Percentiles rank a stretch among this genome's conserved stretches.
phyloP scores from a whole-genome alignment of 2,888 invertebrate genomes.

The Lasioglossum villosulum region DNA sequence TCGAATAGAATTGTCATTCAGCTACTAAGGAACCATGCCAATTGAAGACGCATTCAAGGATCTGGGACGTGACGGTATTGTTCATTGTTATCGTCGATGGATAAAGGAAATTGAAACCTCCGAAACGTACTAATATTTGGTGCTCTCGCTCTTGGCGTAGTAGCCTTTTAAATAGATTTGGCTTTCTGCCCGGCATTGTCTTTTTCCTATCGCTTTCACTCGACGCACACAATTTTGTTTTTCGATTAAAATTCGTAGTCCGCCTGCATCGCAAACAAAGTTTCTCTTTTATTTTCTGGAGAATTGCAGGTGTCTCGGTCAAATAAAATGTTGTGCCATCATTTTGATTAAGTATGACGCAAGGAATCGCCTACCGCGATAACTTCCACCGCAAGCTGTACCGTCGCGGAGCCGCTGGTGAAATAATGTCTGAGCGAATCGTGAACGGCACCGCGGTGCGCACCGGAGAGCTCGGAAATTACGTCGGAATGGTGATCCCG shows the following conservation, averaged over 20 bases:
- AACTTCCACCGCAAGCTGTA: neutral
- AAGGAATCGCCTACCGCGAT: neutral
- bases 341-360: neutral
- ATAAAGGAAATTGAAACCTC: slow-evolving; percentile 11
- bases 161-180: neutral
- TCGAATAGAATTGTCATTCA: slow-evolving; percentile 1
- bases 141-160: neutral
- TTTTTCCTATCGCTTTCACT: too few species aligned
- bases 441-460: neutral
- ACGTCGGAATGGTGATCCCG: neutral
- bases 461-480: neutral
- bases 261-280: too few species aligned
- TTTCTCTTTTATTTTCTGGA: too few species aligned
- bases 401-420: neutral
- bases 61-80: neutral
- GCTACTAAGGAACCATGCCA: neutral
- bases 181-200: neutral
- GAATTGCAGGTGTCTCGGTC: neutral
- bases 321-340: neutral
- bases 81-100: slow-evolving; percentile 1
- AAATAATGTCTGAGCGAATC: neutral
- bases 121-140: neutral
- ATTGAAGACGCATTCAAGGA: neutral
- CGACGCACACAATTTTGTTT: too few species aligned
- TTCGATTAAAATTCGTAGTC: too few species aligned